A percentile compares a stretch with the other conserved stretches of the same genome.
These are phyloP conservation scores for Clitarchus hookeri DNA, from an alignment of 2,888 invertebrate genomes.

Conservation along the genomic window DNA sequence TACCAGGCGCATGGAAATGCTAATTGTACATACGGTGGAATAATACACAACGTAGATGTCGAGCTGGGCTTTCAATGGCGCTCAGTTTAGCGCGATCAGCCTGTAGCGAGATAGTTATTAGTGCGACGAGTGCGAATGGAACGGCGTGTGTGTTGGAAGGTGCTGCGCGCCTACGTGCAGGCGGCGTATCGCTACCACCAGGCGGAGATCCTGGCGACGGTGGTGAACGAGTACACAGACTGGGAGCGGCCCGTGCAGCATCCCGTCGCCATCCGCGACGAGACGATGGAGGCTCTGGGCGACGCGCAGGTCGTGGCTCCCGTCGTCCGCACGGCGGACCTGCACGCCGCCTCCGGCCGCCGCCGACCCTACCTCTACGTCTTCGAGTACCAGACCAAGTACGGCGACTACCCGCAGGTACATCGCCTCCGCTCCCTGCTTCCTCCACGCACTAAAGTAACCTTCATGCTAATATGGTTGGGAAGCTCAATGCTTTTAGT, in stretches of 20 bases:
- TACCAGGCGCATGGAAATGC: too few species aligned
- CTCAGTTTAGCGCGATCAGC: too few species aligned
- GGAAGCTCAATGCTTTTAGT: too few species aligned
- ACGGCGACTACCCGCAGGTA: conserved; percentile 88
- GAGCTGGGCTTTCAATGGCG: too few species aligned
- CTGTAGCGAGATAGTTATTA: too few species aligned
- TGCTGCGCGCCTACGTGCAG: conserved; percentile 83
- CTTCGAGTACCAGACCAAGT: conserved; percentile 90
- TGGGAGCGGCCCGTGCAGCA: conserved; percentile 92
- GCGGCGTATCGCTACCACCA: conserved; percentile 83
- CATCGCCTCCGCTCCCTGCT: conserved; percentile 48
- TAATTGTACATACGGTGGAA: too few species aligned
- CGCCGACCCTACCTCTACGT: conserved; percentile 87
- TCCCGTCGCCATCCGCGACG: conserved; percentile 86
- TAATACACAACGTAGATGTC: too few species aligned
- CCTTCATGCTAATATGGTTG: too few species aligned
- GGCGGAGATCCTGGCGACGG: conserved; percentile 91
- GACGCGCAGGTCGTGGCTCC: conserved; percentile 93
- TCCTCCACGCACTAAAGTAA: too few species aligned
- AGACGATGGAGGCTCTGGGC: conserved; percentile 89
- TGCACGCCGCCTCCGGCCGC: conserved; percentile 81
- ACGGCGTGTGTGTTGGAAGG: conserved; percentile 66
- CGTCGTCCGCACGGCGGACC: conserved; percentile 84
- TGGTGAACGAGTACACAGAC: conserved; percentile 95
- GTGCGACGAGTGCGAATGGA: too few species aligned